Evolutionary conservation across 1,140 invertebrate species (phyloP), one percentile per base, ranked within the genome.

Genomic region (Paraescarpia echinospica): DNA sequence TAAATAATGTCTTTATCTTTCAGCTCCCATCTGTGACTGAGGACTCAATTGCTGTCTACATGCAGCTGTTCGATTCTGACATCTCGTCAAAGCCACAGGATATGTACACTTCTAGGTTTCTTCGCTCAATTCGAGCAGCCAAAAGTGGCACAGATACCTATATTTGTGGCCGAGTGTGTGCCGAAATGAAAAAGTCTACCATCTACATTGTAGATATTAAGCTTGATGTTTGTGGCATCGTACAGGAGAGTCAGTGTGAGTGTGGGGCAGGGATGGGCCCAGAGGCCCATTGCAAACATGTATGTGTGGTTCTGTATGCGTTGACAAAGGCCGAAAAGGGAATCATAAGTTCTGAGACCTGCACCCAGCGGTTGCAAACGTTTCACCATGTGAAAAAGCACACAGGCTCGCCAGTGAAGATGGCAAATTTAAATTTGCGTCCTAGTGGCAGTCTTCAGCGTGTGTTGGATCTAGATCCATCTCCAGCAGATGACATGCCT

Each of bases 211-310:
- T 94, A 91, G 94, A 94, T 90, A 89, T 94, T 33, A 88, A 35
- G 22, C 2, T 94, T 33, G 33, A 93, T 33, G 92, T 88, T 35
- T 33, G 92, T 92, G 93, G 93, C 2, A 33, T 22, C 89, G 59
- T 94, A 31, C 0, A 91, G 18, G 93, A 94, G 90, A 35, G 77
- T 1, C 94, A 94, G 92, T 94, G 94, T 94, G 94, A 94, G 88
- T 94, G 94, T 94, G 41, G 93, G 91, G 94, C 93, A n/a, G 94
- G 93, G 14, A 92, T 93, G 92, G 94, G 94, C 6, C 93, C 94
- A 34, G 8, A 77, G 34, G 94, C 94, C 18, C 94, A 94, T 89
- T 94, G 94, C 59, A 94, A 94, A 90, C 94, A 94, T 93, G 92
- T 94, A 48, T 90, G 41, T 88, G 33, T 89, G 59, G 90, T 93